Base-by-base conservation (phyloP, 2,888 invertebrate genomes). In the Drosophila falleni region DNA sequence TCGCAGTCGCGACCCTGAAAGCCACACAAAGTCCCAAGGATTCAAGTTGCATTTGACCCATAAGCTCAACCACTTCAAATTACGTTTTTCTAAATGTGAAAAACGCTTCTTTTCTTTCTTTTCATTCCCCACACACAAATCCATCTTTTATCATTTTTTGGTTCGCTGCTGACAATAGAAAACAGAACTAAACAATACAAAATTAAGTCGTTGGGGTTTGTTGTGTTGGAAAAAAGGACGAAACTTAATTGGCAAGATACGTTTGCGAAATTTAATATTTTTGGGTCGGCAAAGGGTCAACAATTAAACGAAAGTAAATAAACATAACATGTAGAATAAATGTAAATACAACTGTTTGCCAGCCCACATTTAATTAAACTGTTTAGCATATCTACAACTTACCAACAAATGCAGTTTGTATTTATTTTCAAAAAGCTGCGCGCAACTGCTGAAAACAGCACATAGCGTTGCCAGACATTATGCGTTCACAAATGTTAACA, bases 21-120 rank as follows among this genome's bases (percentile, higher is more conserved):
- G 53, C 74, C 68, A 35, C 62, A 41, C 11, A 29, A 73, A 68
- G 60, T 61, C 53, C 16, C 5, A 31, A 23, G 75, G 49, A 69
- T 58, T 74, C 61, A 47, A 54, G 56, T 62, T 74, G 75, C 74
- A 74, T 69, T 74, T 53, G 51, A 8, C 31, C 35, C 47, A 42
- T 44, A 63, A 60, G 67, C 59, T 73, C 19, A 39, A 16, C 49
- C 69, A 65, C 75, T 74, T 70, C 61, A 70, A 54, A 55, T 58
- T 64, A 37, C 13, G 46, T 51, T 64, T 55, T 64, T 56, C 65
- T 53, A 54, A 51, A 61, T 61, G 65, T 55, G 9, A 26, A 42
- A 47, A 70, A 26, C 51, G 62, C 75, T 62, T 56, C 62, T 19
- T 59, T 69, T 35, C 46, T 35, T 15, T 26, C 19, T n/a, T 54